These are phyloP conservation scores for Nymphalis polychloros DNA, from an alignment of 2,888 invertebrate genomes.

Conservation along the genomic window DNA sequence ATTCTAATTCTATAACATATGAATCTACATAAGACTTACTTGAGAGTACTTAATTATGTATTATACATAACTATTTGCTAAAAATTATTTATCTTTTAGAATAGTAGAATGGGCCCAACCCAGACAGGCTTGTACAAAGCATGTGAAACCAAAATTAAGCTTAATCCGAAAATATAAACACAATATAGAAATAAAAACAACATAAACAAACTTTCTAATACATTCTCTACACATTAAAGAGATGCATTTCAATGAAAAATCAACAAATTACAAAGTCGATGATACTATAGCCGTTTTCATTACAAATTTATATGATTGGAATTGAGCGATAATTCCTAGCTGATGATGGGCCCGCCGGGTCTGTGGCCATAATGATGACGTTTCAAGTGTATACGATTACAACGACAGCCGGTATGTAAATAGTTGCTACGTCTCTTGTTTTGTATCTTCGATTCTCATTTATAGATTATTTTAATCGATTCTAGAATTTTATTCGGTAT, in stretches of 20 bases:
- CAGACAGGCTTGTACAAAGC: no score
- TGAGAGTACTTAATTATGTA: no score
- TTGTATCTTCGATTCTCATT: slow-evolving; percentile 6
- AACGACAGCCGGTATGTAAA: slow-evolving; percentile 28
- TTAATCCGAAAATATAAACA: no score
- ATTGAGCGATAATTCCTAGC: slow-evolving; percentile 69
- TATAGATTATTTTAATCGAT: slow-evolving; percentile 8
- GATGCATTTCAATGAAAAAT: slow-evolving; percentile 26
- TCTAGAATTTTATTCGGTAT: neutral
- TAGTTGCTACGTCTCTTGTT: slow-evolving; percentile 15
- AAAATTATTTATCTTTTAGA: no score
- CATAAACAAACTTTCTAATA: neutral
- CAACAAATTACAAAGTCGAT: slow-evolving; percentile 35
- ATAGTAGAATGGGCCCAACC: no score
- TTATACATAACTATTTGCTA: no score
- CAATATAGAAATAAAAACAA: no score
- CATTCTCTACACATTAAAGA: neutral
- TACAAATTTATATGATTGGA: slow-evolving; percentile 60
- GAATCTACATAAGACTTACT: no score
- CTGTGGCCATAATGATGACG: slow-evolving; percentile 57
- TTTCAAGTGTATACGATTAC: slow-evolving; percentile 63
- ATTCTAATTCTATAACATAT: no score
- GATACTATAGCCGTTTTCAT: slow-evolving; percentile 47
- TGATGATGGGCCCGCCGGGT: slow-evolving; percentile 57
- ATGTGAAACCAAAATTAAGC: no score